These are phyloP conservation scores for Drosophila atroscutellata DNA, from an alignment of 2,888 invertebrate genomes.

Conservation along the genomic window DNA sequence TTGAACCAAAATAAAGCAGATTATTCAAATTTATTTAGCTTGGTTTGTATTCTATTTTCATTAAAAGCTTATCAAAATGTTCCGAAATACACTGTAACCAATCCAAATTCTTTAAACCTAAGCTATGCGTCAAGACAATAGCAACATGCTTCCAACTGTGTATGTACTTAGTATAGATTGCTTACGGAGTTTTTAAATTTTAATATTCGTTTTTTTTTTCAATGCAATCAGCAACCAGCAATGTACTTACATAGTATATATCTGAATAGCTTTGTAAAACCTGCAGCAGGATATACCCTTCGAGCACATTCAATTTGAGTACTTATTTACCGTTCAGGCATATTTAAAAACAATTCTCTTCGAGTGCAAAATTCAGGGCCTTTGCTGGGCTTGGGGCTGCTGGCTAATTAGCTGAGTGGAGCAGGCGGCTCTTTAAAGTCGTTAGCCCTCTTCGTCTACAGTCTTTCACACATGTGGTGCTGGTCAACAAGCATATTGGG, in stretches of 20 bases:
- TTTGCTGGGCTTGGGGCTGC: not conserved
- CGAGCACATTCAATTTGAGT: not conserved
- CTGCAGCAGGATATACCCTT: not conserved
- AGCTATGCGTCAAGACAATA: not conserved
- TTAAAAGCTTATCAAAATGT: not conserved
- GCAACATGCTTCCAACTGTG: not conserved
- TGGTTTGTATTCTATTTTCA: not conserved
- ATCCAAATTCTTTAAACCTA: not conserved
- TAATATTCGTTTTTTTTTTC: not conserved
- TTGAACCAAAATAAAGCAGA: not conserved
- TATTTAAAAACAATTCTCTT: not conserved
- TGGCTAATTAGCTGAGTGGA: constrained; percentile 3
- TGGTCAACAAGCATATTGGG: constrained; percentile 39
- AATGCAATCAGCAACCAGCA: not conserved
- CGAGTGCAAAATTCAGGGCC: not conserved
- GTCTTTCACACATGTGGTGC: constrained; percentile 34
- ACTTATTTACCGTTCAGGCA: not conserved
- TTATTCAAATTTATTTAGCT: not conserved
- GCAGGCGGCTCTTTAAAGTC: not conserved
- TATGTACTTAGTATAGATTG: too few species aligned
- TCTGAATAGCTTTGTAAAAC: not conserved
- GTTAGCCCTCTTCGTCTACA: constrained; percentile 13
- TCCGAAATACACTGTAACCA: not conserved
- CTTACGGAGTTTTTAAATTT: not conserved
- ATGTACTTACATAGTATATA: not conserved